Base-by-base conservation (phyloP, 1,140 invertebrate species). In the Drosophila funebris region DNA sequence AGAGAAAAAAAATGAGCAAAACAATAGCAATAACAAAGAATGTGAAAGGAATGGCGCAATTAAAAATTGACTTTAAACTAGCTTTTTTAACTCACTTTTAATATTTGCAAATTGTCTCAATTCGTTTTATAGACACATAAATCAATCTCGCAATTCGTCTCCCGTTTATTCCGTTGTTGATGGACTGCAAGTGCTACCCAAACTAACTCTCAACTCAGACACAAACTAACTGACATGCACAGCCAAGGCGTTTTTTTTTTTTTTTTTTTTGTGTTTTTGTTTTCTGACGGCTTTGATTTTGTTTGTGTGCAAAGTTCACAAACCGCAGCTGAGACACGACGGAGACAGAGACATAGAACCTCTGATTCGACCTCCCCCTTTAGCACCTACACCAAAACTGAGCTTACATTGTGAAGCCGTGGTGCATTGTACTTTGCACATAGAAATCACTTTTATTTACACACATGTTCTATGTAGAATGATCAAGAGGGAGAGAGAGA, bases 301-400 rank as follows among this genome's bases (percentile, higher is more conserved):
- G 39, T 29, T 39, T 64, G 39, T 66, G 74, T 73, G 50, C 81
- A 76, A 80, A 83, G 79, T 83, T 67, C 71, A 78, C 68, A 78
- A 43, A 50, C 63, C 60, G 48, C 73, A 73, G 58, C 78, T 58
- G 63, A 79, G 31, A 48, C 57, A n/a, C n/a, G n/a, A n/a, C n/a
- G n/a, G 24, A 62, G 48, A n/a, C 39, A 31, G 18, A 27, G n/a
- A 29, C 4, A n/a, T 11, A 29, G 13, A 48, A 2, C n/a, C 18
- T 36, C 36, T 14, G 11, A 11, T 9, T 41, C 58, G 22, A 36
- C 13, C 41, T 43, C 22, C 9, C 39, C 20, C 57, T 53, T 18
- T 53, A 22, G 33, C 29, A 37, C 50, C 50, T 37, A 53, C 50
- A 5, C 50, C 6, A n/a, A 20, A 37, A 18, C 29, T n/a, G 29